Base-by-base conservation (phyloP, 2,888 invertebrate species). In the Rhingia campestris region DNA sequence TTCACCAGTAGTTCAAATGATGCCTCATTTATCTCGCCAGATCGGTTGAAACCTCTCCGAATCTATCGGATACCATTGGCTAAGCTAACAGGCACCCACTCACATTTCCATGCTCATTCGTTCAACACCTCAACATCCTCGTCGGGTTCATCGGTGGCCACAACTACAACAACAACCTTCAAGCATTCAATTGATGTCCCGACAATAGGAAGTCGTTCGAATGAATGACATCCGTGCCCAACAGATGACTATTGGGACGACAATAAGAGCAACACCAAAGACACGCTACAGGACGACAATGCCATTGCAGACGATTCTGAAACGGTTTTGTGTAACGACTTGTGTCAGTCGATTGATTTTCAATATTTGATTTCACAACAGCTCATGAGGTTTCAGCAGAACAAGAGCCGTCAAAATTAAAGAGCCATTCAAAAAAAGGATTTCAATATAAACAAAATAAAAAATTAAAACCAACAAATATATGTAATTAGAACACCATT, bases 11-110 rank as follows among this genome's bases (percentile, higher is more conserved):
- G 49, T 14, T 70, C 74, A 32, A 61, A 41, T 1, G 87, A 86
- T 32, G 53, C 54, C 9, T 85, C 79, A 14, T 86, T 87, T 3
- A 85, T 72, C 12, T 88, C 89, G 4, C 88, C 88, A 12, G 89
- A 89, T 66, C 88, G 89, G 2, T 66, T 88, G 7, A 89, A 90
- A 66, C 89, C 90, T 2, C 85, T 90, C 32, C 87, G 89, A 7
- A 87, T 90, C n/a, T 90, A 88, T 85, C 87, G 89, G 45, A 90
- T 90, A 66, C 90, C 89, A 3, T 70, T 90, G 54, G 87, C 88
- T 32, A 89, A 90, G 61, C 67, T 90, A 14, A 89, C 89, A 9
- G 89, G 90, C 0, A 87, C 89, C 0, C 89, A 89, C 77, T 90
- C 89, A 6, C 89, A 89, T 45, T 89, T 89, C 47, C 90, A 90